phyloP scores from a whole-genome alignment of 2,888 invertebrate genomes.

The Dynastes maya region DNA sequence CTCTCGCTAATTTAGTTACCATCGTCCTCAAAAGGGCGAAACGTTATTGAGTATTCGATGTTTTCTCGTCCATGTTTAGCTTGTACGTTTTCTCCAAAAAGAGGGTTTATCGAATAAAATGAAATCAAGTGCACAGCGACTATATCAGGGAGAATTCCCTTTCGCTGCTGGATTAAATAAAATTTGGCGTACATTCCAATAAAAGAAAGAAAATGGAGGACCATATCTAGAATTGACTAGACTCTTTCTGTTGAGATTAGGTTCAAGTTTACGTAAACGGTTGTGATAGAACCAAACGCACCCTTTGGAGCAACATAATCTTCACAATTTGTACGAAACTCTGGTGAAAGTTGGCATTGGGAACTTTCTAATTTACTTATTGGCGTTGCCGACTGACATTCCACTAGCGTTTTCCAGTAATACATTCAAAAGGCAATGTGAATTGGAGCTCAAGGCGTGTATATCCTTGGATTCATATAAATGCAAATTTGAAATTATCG shows the following conservation, averaged over 20 bases:
- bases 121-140: conserved; percentile 11
- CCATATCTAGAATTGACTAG: too few species aligned
- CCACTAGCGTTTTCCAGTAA: too few species aligned
- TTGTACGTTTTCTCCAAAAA: conserved; percentile 8
- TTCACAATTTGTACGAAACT: too few species aligned
- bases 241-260: conserved; percentile 11
- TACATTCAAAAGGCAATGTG: too few species aligned
- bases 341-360: too few species aligned
- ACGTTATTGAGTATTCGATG: not conserved
- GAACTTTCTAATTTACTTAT: too few species aligned
- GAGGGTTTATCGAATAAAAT: conserved; percentile 9
- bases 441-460: too few species aligned
- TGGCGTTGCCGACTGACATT: too few species aligned
- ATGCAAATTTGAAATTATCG: too few species aligned
- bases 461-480: too few species aligned
- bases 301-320: not conserved
- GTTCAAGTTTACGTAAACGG: conserved; percentile 24
- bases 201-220: not conserved
- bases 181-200: not conserved
- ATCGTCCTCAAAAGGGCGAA: conserved; percentile 1
- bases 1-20: conserved; percentile 15
- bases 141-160: not conserved
- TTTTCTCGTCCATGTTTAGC: not conserved
- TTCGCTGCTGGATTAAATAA: not conserved
- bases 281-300: conserved; percentile 13